A percentile compares a stretch with the other conserved stretches of the same genome.
Conservation (phyloP, 1,140 invertebrate genomes). For the Heliconius congener region DNA sequence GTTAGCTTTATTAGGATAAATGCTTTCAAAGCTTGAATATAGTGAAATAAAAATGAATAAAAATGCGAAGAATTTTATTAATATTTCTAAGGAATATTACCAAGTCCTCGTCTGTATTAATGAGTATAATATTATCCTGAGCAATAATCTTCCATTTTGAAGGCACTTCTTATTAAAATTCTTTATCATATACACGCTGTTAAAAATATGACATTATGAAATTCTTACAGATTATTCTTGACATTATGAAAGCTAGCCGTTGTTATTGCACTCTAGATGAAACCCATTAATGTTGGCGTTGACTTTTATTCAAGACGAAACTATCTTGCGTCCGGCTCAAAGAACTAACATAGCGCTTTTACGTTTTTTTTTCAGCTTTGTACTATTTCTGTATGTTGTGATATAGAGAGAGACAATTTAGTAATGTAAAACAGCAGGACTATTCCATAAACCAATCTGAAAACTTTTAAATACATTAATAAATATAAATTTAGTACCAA, state of each 20-base stretch:
- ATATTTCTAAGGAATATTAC: not conserved
- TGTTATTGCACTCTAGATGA: constrained; percentile 5
- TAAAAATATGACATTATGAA: not conserved
- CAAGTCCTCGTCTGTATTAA: not conserved
- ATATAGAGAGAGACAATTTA: too few relatives aligned
- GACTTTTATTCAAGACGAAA: constrained; percentile 17
- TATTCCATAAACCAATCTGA: too few relatives aligned
- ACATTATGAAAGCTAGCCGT: not conserved
- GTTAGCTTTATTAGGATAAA: not conserved
- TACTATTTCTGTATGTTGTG: not conserved
- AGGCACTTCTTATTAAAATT: constrained; percentile 5
- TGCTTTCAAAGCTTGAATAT: not conserved
- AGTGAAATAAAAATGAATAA: not conserved
- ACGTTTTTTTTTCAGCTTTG: not conserved
- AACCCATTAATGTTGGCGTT: constrained; percentile 12
- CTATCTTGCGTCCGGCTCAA: constrained; percentile 16
- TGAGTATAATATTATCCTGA: constrained; percentile 8
- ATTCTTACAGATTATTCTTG: constrained; percentile 8
- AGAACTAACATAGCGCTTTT: constrained; percentile 7
- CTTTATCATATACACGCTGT: constrained; percentile 5
- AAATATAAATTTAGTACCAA: too few relatives aligned
- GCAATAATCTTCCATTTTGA: not conserved
- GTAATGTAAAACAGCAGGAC: too few relatives aligned
- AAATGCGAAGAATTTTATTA: not conserved
- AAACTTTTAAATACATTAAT: too few relatives aligned